Conservation (phyloP, 2,888 invertebrate species). For the Sicus ferrugineus region DNA sequence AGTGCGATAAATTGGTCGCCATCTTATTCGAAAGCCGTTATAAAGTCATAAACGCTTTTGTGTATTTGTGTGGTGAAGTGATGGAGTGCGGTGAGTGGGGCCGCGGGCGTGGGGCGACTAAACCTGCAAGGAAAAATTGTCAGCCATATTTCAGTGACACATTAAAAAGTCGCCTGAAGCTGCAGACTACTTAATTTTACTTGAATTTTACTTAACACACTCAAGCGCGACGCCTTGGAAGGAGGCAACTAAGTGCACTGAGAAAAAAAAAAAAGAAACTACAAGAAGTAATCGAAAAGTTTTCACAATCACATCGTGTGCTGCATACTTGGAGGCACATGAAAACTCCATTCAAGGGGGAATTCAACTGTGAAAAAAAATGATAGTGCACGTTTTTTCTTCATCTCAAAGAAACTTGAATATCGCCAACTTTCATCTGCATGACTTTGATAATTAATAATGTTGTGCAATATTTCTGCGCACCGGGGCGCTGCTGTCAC, state of each 20-base stretch:
- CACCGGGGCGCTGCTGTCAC: not conserved
- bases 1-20: conserved; percentile 22
- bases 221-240: not conserved
- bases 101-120: not conserved
- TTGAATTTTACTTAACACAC: no score
- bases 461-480: conserved; percentile 21
- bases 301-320: no score
- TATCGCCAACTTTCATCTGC: conserved; percentile 22
- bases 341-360: no score
- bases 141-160: conserved; percentile 27
- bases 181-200: not conserved
- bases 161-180: conserved; percentile 19
- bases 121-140: not conserved
- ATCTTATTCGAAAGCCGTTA: conserved; percentile 11
- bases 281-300: no score
- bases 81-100: no score
- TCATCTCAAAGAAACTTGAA: no score
- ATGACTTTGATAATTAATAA: conserved; percentile 20
- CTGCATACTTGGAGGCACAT: no score
- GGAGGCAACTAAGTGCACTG: not conserved
- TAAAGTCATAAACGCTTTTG: conserved; percentile 11
- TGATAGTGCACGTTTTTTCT: no score
- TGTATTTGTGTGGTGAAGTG: not conserved
- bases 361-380: no score
- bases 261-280: not conserved